These are phyloP conservation scores for Tokudaia muenninki DNA, from an alignment of 2,797 vertebrate species.

Conservation along the genomic window DNA sequence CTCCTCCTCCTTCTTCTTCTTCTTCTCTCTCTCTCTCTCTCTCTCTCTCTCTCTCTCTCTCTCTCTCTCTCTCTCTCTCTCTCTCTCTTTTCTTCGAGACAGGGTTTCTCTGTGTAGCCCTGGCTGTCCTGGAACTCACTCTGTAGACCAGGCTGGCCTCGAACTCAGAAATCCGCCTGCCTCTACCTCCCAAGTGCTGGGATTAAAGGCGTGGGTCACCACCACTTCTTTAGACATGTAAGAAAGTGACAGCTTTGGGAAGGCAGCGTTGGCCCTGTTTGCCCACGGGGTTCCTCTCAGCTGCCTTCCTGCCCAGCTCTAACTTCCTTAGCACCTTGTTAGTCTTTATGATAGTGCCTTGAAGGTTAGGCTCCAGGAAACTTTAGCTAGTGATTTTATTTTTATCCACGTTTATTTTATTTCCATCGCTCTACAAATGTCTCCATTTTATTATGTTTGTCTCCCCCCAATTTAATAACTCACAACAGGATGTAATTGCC, in stretches of 20 bases:
- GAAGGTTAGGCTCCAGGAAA: not conserved
- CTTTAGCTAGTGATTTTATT: constrained; percentile 37
- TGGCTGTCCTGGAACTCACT: too few species aligned
- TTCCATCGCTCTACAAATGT: constrained; percentile 61
- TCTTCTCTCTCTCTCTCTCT: too few species aligned
- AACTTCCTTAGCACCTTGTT: not conserved
- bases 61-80: too few species aligned
- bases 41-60: too few species aligned
- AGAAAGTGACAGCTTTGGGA: not conserved
- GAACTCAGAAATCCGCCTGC: too few species aligned
- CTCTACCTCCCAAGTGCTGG: too few species aligned
- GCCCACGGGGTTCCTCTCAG: not conserved
- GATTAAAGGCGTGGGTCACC: too few species aligned
- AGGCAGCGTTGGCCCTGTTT: not conserved
- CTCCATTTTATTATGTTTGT: constrained; percentile 71
- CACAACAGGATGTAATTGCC: constrained; percentile 49
- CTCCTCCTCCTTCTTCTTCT: too few species aligned
- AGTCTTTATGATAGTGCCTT: not conserved
- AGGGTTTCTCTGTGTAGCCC: too few species aligned
- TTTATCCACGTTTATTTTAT: constrained; percentile 56
- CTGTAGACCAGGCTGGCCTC: too few species aligned
- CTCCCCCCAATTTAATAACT: constrained; percentile 60
- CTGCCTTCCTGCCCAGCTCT: fast-evolving
- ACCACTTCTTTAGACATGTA: fast-evolving
- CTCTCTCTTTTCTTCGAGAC: too few species aligned